These are phyloP conservation scores for Drosophila chauvacae DNA, from an alignment of 1,140 invertebrate genomes.

Conservation along the genomic window DNA sequence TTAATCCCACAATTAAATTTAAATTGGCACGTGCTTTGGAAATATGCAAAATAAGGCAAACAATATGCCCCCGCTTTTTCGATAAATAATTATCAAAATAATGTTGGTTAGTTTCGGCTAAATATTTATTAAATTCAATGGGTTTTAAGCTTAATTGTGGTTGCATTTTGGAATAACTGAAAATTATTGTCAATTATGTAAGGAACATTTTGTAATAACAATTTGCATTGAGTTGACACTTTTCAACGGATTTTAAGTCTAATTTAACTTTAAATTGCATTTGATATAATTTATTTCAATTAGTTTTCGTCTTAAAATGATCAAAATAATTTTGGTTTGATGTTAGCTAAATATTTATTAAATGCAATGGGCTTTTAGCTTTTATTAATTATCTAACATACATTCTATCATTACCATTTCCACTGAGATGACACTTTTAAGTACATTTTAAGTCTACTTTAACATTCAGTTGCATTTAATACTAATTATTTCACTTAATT, in stretches of 20 bases:
- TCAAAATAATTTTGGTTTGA: constrained; percentile 1
- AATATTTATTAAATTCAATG: constrained; percentile 13
- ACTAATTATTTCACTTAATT: not conserved
- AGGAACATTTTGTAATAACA: not conserved
- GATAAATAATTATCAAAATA: constrained; percentile 12
- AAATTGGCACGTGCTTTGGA: constrained; percentile 13
- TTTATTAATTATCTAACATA: not conserved
- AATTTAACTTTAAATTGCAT: not conserved
- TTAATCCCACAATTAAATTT: constrained; percentile 34
- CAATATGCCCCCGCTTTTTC: not conserved
- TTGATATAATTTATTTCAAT: not conserved
- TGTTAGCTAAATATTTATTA: not conserved
- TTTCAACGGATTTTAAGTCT: not conserved
- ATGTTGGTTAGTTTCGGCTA: not conserved
- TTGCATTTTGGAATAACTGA: not conserved
- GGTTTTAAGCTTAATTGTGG: constrained; percentile 5
- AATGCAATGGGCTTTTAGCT: not conserved
- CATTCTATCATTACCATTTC: not conserved
- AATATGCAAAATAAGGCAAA: constrained; percentile 3
- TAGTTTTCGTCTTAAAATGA: not conserved
- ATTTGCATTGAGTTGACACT: not conserved
- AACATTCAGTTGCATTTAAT: not conserved
- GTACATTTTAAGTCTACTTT: too few relatives aligned
- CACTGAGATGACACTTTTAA: not conserved
- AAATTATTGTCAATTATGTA: not conserved